Percentiles rank a stretch among this genome's conserved stretches.
Conservation (phyloP, 2,797 vertebrate species). For the Acanthiza pusilla region DNA sequence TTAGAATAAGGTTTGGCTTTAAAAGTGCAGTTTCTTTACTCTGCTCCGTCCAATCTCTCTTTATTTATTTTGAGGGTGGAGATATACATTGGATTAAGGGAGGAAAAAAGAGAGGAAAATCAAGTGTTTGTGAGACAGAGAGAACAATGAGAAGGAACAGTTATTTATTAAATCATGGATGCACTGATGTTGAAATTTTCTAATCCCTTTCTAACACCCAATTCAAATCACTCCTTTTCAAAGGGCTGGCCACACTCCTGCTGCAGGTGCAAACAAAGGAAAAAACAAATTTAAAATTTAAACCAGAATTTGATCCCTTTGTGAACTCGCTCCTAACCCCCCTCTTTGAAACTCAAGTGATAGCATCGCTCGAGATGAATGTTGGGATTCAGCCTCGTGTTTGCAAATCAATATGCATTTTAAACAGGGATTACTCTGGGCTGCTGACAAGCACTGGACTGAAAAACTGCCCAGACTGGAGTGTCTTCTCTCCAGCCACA, state of each 20-base stretch:
- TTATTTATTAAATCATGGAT: neutral
- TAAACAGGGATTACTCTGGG: conserved; percentile 8
- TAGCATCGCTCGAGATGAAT: neutral
- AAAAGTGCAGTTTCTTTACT: neutral
- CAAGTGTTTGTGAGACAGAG: neutral
- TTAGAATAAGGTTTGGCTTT: neutral
- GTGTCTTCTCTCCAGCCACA: conserved; percentile 1
- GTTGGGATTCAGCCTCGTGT: neutral
- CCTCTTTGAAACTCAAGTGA: neutral
- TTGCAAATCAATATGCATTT: conserved; percentile 18
- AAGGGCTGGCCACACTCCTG: neutral
- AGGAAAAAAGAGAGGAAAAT: neutral
- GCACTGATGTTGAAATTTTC: neutral
- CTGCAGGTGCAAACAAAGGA: conserved; percentile 24
- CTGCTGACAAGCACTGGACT: conserved; percentile 19
- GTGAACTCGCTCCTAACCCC: neutral
- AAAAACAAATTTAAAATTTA: neutral
- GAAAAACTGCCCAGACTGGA: conserved; percentile 32
- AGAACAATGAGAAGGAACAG: neutral
- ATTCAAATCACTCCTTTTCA: neutral
- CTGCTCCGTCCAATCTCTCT: neutral
- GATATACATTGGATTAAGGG: neutral
- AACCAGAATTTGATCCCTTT: neutral
- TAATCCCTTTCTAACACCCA: neutral
- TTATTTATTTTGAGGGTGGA: neutral